Conservation (phyloP, 2,797 vertebrate species). For the Macrochelys suwanniensis region DNA sequence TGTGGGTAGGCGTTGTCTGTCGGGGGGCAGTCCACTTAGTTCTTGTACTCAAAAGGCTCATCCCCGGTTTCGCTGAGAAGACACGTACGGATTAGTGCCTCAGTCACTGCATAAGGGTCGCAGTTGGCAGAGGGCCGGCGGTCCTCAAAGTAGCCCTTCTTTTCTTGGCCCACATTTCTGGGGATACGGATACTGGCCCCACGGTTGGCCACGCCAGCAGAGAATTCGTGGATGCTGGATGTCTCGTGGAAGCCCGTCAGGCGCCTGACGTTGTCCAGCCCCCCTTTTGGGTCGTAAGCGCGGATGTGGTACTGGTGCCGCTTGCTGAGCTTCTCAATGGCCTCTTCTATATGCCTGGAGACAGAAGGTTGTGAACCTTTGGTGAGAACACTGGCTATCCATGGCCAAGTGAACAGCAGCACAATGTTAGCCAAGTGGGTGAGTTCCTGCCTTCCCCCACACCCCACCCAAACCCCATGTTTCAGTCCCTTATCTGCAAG, state of each 20-base stretch:
- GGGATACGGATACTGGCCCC: conserved; percentile 97
- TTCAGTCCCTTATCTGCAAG: neutral
- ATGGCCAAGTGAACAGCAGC: no score
- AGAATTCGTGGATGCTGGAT: conserved; percentile 97
- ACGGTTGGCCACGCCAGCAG: conserved; percentile 95
- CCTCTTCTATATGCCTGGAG: conserved; percentile 92
- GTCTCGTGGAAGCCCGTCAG: conserved; percentile 95
- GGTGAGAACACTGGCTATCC: rapidly evolving
- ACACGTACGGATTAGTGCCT: conserved; percentile 96
- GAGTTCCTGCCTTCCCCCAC: rapidly evolving
- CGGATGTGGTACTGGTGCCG: conserved; percentile 96
- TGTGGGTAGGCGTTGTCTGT: conserved; percentile 53
- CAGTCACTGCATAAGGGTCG: conserved; percentile 93
- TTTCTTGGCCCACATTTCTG: conserved; percentile 92
- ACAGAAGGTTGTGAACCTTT: neutral
- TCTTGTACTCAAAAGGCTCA: conserved; percentile 92
- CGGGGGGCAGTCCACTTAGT: conserved; percentile 73
- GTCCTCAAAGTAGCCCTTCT: conserved; percentile 97
- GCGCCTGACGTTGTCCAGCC: conserved; percentile 94
- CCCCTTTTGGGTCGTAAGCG: conserved; percentile 96
- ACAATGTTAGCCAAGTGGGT: rapidly evolving
- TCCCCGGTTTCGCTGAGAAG: conserved; percentile 93
- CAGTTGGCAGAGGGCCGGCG: conserved; percentile 97
- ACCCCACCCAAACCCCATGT: neutral
- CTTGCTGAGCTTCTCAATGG: conserved; percentile 93